Evolutionary conservation across 1,140 invertebrate genomes (phyloP), one percentile per base, ranked within the genome.

Genomic region (Nephila pilipes): DNA sequence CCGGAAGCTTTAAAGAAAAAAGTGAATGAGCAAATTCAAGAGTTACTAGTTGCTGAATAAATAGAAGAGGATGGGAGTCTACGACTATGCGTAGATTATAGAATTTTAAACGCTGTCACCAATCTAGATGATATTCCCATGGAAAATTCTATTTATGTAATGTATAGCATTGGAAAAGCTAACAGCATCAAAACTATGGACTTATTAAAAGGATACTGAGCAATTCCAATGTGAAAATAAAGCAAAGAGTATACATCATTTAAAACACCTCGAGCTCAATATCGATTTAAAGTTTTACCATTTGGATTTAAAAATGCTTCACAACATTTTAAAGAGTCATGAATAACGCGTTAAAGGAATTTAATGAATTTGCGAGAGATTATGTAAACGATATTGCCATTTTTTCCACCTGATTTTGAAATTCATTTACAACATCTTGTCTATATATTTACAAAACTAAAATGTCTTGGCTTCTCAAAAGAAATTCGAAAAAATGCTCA

Each of bases 81-180:
- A 2, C 20, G 36, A 54, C 2, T 81, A n/a, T 54, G 80, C 16
- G 38, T 81, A n/a, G 38, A n/a, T 14, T 81, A 25, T 14, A 1
- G 46, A 54, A 0, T 8, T 2, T 20, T 54, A 38, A 81, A 81
- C 25, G 10, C 8, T 12, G 6, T n/a, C 0, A 54, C 80, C 18
- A 81, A 46, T n/a, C 20, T 14, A 46, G 96, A 97, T 94, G 94
- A 94, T 65, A 96, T 95, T 94, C 96, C 96, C 94, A 93, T 97
- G 6, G 96, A 96, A 1, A 83, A 94, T 12, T 95, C 96, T 38
- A 20, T 32, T 38, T 95, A 96, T n/a, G 94, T 94, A 18, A 90
- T 96, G 1, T 94, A 95, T 55, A 90, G 83, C 3, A 91, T 97
- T 0, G 32, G 93, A 1, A 95, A 95, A 2, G 94, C 94, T 5